Evolutionary conservation across 2,797 vertebrate species (phyloP), one percentile per base, ranked within the genome.

Genomic region (Buphagus erythrorhynchus): DNA sequence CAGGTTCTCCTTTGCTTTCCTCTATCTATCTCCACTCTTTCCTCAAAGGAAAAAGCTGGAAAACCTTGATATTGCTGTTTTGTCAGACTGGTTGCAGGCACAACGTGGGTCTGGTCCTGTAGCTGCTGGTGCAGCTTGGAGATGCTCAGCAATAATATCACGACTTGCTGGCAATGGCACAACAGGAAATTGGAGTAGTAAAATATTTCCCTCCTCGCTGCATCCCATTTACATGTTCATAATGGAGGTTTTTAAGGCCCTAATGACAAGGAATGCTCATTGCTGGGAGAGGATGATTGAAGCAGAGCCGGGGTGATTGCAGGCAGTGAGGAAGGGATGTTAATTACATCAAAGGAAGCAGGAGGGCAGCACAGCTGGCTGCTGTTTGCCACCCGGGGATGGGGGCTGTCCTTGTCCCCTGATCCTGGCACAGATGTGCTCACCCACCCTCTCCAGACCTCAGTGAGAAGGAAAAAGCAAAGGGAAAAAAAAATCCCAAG

Each of bases 211-310:
- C 96, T 98, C 94, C 97, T 98, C 80, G 11, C 89, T 97, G 98
- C 89, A 95, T 97, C 95, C 97, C 98, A 98, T 98, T 98, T 98
- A 97, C 97, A 97, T 98, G 97, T 97, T 97, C 95, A 97, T 97
- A 98, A 98, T 96, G 96, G 97, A 97, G 95, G 95, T 91, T 98
- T 97, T 97, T 94, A 97, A 97, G 96, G 92, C 96, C 93, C 97
- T 98, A 97, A 98, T 97, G 98, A 98, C 97, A 95, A 98, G 96
- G 97, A 95, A 97, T 97, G 97, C 95, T 96, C 97, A 96, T 97
- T 95, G 97, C 97, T 86, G 97, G 87, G 86, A 92, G 97, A 94
- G 45, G 95, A 91, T 96, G 97, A 98, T 98, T 97, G 97, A 97
- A 95, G 95, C 94, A 83, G 95, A 92, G 96, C 80, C 92, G 68